A percentile compares a stretch with the other conserved stretches of the same genome.
phyloP scores from a whole-genome alignment of 2,797 vertebrate genomes.

The Heteromormyrus szaboi region DNA sequence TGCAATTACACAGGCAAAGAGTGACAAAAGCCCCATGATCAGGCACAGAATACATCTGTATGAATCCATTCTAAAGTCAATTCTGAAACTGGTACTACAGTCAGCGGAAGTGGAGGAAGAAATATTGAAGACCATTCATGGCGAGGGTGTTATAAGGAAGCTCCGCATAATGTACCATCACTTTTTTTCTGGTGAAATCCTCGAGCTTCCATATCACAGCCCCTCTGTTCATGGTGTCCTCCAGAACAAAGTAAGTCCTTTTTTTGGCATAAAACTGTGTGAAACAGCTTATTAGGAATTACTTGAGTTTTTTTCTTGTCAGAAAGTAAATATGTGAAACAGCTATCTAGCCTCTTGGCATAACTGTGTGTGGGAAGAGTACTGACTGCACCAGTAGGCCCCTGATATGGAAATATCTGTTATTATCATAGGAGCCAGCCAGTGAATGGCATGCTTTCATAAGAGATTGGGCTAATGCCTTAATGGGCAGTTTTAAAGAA shows the following conservation, averaged over 20 bases:
- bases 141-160: neutral
- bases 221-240: neutral
- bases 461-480: neutral
- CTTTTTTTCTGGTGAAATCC: neutral
- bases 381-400: neutral
- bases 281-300: neutral
- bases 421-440: neutral
- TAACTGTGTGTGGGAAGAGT: neutral
- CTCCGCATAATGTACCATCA: neutral
- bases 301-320: neutral
- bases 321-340: neutral
- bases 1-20: neutral
- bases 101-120: neutral
- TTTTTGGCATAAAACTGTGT: neutral
- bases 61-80: neutral
- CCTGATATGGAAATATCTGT: neutral
- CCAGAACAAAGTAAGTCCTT: neutral
- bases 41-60: neutral
- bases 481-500: neutral
- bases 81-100: neutral
- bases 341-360: neutral
- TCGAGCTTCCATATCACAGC: neutral
- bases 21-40: neutral
- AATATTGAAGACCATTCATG: neutral
- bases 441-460: neutral